Evolutionary conservation across 2,797 vertebrate species (phyloP).

Genomic region (Discoglossus pictus): DNA sequence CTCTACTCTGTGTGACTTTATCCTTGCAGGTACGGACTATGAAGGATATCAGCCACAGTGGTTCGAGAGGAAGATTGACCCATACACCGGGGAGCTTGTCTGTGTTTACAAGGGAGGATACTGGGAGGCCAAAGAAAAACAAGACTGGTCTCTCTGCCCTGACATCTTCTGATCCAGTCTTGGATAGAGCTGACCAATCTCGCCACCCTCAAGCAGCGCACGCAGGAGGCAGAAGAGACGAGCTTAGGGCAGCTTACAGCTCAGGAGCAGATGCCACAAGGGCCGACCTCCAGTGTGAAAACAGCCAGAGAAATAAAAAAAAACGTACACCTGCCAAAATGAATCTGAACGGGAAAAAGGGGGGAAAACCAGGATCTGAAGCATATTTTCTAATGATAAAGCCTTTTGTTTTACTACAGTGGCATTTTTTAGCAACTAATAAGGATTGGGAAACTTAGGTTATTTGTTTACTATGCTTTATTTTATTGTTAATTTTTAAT

Average conservation of each 20-base stretch:
- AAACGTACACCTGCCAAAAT: conserved; percentile 39
- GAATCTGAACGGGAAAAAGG: conserved; percentile 18
- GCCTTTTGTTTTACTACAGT: conserved; percentile 46
- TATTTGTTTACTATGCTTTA: conserved; percentile 41
- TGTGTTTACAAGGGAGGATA: conserved; percentile 94
- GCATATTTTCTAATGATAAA: conserved; percentile 66
- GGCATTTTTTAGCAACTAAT: conserved; percentile 52
- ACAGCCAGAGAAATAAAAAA: conserved; percentile 14
- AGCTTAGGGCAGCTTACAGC: neutral
- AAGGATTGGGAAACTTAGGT: conserved; percentile 34
- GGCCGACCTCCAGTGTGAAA: conserved; percentile 28
- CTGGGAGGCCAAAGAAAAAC: conserved; percentile 92
- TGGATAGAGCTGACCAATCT: neutral
- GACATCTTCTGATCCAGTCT: conserved; percentile 86
- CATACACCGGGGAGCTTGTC: conserved; percentile 83
- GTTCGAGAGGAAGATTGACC: conserved; percentile 89
- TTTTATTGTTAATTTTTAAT: conserved; percentile 22
- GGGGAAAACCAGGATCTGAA: conserved; percentile 56
- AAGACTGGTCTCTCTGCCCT: conserved; percentile 88
- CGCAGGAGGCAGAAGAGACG: conserved; percentile 31
- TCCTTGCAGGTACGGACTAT: conserved; percentile 79
- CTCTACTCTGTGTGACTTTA: neutral
- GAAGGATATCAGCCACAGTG: conserved; percentile 87
- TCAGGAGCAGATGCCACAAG: neutral
- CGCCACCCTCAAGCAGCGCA: neutral